A percentile compares a stretch with the other conserved stretches of the same genome.
These are phyloP conservation scores for Cloeon dipterum DNA, from an alignment of 2,888 invertebrate species.

Conservation along the genomic window DNA sequence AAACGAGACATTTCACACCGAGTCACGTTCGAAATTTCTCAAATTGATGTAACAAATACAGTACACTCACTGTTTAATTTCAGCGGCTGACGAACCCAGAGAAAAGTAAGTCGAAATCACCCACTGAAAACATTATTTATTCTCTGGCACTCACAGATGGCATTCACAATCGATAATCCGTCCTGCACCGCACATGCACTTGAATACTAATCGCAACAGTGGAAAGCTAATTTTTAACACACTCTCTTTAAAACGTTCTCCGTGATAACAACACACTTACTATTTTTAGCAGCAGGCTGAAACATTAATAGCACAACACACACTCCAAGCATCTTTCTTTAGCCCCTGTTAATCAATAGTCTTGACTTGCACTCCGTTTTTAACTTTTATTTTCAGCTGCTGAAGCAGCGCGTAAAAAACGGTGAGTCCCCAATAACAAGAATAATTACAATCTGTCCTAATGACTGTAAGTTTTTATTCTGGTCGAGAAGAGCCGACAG, in stretches of 20 bases:
- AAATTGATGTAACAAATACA: too few species aligned
- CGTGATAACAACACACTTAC: too few species aligned
- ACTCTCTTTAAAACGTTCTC: slow-evolving; percentile 1
- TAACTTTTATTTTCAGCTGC: slow-evolving; percentile 13
- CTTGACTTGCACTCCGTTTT: slow-evolving; percentile 10
- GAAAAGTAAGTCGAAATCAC: slow-evolving; percentile 55
- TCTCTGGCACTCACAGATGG: background rate
- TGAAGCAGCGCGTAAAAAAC: slow-evolving; percentile 12
- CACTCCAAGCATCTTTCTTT: slow-evolving; percentile 3
- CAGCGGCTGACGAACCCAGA: slow-evolving; percentile 88
- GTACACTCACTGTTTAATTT: too few species aligned
- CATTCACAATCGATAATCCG: background rate
- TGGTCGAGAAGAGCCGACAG: too few species aligned
- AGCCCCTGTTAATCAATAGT: too few species aligned
- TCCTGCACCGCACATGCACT: slow-evolving; percentile 1
- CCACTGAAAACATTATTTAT: background rate
- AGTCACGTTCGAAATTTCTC: too few species aligned
- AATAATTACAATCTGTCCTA: too few species aligned
- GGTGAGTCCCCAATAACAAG: slow-evolving; percentile 11
- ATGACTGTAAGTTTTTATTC: too few species aligned
- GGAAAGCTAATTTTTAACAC: background rate
- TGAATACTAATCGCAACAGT: too few species aligned
- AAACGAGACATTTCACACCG: too few species aligned
- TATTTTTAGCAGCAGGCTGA: slow-evolving; percentile 5
- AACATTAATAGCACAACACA: slow-evolving; percentile 3